phyloP scores from a whole-genome alignment of 2,113 vertebrate genomes.

The Apodemus sylvaticus region DNA sequence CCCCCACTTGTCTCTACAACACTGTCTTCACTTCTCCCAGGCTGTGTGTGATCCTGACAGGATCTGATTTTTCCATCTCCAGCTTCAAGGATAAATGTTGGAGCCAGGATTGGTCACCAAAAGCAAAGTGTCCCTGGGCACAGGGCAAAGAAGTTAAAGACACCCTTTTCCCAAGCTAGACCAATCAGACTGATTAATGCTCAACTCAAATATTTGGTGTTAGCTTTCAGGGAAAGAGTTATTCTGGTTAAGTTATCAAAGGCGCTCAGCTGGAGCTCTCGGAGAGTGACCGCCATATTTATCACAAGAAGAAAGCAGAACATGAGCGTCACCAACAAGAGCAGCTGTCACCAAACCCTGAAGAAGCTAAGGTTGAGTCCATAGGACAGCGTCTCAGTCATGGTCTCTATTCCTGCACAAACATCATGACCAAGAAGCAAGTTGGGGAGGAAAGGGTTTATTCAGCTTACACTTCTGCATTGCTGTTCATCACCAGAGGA shows the following conservation, averaged over 20 bases:
- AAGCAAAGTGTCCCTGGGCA: background rate
- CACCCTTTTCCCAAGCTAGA: background rate
- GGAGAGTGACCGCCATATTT: background rate
- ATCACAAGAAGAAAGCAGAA: background rate
- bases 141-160: background rate
- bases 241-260: background rate
- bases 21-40: background rate
- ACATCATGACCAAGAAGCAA: no score
- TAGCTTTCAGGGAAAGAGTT: background rate
- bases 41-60: background rate
- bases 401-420: no score
- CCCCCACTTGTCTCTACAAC: background rate
- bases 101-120: background rate
- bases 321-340: background rate
- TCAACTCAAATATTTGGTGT: background rate
- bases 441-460: no score
- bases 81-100: background rate
- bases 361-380: background rate
- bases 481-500: no score
- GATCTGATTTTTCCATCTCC: background rate
- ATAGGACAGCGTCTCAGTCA: no score
- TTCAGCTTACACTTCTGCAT: no score
- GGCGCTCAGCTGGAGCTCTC: background rate
- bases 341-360: background rate
- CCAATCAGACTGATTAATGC: background rate